Conservation (phyloP, 2,888 invertebrate genomes). For the Idaea aversata region DNA sequence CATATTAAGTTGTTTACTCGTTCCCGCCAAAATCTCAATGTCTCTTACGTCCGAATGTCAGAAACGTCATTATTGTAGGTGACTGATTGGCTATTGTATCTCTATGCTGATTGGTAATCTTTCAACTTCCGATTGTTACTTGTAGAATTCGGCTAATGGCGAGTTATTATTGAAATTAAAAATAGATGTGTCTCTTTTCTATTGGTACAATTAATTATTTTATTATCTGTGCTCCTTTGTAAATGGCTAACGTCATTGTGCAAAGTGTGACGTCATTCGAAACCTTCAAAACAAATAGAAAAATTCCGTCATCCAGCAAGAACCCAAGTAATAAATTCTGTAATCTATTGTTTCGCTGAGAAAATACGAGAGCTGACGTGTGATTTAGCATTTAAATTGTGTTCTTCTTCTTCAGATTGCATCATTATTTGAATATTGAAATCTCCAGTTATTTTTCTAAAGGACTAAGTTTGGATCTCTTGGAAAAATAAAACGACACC, state of each 20-base stretch:
- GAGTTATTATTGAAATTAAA: not conserved
- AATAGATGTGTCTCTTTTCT: not conserved
- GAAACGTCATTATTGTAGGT: no score
- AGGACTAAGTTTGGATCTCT: constrained; percentile 2
- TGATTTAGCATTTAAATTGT: constrained; percentile 16
- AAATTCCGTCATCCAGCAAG: not conserved
- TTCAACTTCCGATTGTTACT: not conserved
- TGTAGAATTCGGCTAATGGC: not conserved
- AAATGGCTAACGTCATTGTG: not conserved
- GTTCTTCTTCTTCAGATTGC: constrained; percentile 20
- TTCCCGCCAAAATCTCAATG: no score
- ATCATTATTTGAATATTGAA: constrained; percentile 13
- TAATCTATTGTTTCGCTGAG: constrained; percentile 17
- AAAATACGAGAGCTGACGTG: constrained; percentile 26
- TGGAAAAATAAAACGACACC: constrained; percentile 30
- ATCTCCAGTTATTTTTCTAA: not conserved
- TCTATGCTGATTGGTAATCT: not conserved
- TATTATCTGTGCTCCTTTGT: not conserved
- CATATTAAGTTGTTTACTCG: no score
- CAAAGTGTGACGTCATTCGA: not conserved
- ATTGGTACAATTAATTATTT: not conserved
- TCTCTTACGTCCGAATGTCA: no score
- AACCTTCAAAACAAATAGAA: constrained; percentile 9
- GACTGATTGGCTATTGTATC: not conserved
- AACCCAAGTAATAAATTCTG: constrained; percentile 7